Evolutionary conservation across 2,797 vertebrate genomes (phyloP), one percentile per base, ranked within the genome.

Genomic region (Pteropus rufus): DNA sequence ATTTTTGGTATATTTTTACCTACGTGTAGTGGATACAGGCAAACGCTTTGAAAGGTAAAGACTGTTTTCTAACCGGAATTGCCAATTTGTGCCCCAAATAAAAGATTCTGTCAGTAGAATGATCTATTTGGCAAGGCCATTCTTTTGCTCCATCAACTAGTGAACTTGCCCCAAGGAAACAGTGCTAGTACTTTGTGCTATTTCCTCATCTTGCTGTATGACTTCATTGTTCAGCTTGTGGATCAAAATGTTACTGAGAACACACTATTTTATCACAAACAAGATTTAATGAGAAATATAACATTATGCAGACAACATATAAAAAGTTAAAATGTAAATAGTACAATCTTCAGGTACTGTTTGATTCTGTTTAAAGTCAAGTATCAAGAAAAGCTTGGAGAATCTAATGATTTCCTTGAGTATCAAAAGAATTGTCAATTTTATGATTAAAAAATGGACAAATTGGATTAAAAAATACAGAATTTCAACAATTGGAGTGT

Each of bases 1-100:
- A 56, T 76, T 79, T 86, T n/a, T 75, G 60, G 54, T 73, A 41
- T 65, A 60, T 82, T 92, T 92, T 94, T 94, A 92, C 41, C 12
- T 62, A 92, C 19, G 26, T 73, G 0, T 89, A 62, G 3, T 36
- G 10, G 46, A 39, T 86, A 56, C 10, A 87, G 84, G 18, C 46
- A 96, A 77, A 69, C 64, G 29, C 9, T 46, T 67, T 44, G 75
- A 92, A 89, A 85, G n/a, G 70, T 82, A 80, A 84, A 87, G 58
- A n/a, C n/a, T 65, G 4, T 21, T 82, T 91, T 83, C 31, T 79
- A 89, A 81, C 5, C 69, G 19, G 24, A n/a, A 85, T 15, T 70
- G 7, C 1, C 11, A 79, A 73, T n/a, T 69, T 60, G 44, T 73
- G 3, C 19, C 21, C 7, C 34, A 60, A 85, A 69, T 49, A 87